Evolutionary conservation across 2,888 invertebrate species (phyloP), one percentile per base, ranked within the genome.

Genomic region (Epicampocera succincta): DNA sequence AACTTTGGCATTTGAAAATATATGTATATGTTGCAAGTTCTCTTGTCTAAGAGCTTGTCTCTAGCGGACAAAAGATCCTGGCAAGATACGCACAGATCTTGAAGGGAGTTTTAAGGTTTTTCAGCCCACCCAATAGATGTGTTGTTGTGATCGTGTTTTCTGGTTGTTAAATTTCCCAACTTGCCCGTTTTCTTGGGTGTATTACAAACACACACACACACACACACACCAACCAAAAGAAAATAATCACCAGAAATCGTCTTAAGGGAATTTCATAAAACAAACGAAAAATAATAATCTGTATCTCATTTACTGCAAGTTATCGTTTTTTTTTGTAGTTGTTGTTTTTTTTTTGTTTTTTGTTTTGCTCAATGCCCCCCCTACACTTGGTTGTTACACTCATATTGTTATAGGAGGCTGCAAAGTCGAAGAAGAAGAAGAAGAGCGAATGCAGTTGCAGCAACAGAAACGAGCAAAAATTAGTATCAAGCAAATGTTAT

Each of bases 231-330:
- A n/a, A n/a, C n/a, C n/a, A 52, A 17, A 50, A 13, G 29, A n/a
- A 79, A 78, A 77, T 78, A 78, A 78, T 82, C 82, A 44, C 52
- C 60, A 56, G 54, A 61, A 71, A 82, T 78, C 82, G 48, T 75
- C 74, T 74, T 74, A 66, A 78, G 82, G 74, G 78, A 74, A 82
- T 82, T 78, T 82, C 61, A 78, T 71, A 78, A 76, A 78, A 78
- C 82, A 74, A 81, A 73, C 77, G 68, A 71, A 82, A 78, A 78
- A 71, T 78, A 82, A 82, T 78, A 75, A 79, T 79, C 78, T 73
- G 78, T 79, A 73, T 79, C 60, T 79, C 46, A 60, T 66, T 73
- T 76, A 61, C 54, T 73, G 63, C 44, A 73, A 73, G 9, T 42
- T 42, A 42, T 60, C 17, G 42, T 40, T 46, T 48, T 42, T 42